Base-by-base conservation (phyloP, 2,113 vertebrate species). In the Sceloporus undulatus region DNA sequence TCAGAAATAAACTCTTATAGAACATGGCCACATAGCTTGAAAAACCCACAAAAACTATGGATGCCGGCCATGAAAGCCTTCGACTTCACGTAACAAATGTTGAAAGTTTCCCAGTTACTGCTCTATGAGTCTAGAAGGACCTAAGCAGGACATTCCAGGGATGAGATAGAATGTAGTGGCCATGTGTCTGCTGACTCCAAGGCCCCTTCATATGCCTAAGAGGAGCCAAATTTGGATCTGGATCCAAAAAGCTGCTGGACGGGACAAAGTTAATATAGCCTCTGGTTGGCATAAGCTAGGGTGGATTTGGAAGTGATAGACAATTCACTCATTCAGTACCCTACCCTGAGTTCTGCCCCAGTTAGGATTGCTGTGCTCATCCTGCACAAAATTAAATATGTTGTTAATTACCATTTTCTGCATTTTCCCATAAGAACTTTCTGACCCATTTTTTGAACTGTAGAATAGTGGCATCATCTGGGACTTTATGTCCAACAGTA, bases 391-490 rank as follows among this genome's bases (percentile, higher is more conserved):
- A 70, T 65, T 87, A 85, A 68, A 88, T 1, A 88, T 85, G 59
- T 11, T 88, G 68, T 86, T 93, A 95, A 90, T 96, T 95, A 97
- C 96, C 95, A 89, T 96, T 97, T 91, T 92, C 93, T 8, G 93
- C 91, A 94, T 97, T 97, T 93, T 96, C 94, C 95, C 95, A 96
- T 16, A 97, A 91, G 91, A 97, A 97, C 84, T 95, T 96, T 94
- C 96, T 96, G 88, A 96, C 95, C 84, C 94, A 95, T 89, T 96
- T 96, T 94, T 97, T 97, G 94, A 97, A 97, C 76, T 96, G 96
- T 40, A 96, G 94, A 86, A 97, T 96, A 92, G 96, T 96, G 91
- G 92, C 91, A 90, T 97, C 95, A 94, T 97, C 95, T 1, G 96
- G 96, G 38, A 97, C 96, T 95, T 97, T 95, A 85, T 96, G 93